phyloP scores from a whole-genome alignment of 1,140 invertebrate genomes.

The Camponotus vicinus region DNA sequence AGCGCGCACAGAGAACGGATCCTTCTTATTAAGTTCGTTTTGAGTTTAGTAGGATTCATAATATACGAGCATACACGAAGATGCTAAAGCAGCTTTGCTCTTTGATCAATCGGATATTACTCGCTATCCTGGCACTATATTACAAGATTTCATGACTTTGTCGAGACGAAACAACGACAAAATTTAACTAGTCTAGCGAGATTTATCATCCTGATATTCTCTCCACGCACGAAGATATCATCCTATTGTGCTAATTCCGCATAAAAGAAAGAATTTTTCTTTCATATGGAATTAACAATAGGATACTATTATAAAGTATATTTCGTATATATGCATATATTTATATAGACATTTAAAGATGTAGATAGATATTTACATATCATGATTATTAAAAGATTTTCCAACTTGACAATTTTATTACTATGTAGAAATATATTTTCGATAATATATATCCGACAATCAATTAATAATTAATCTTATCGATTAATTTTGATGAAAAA shows the following conservation, averaged over 20 bases:
- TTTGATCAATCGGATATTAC: conserved; percentile 51
- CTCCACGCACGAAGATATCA: neutral
- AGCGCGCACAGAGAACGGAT: neutral
- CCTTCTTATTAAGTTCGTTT: conserved; percentile 53
- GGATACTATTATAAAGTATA: neutral
- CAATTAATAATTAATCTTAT: neutral
- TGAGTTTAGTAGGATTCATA: conserved; percentile 38
- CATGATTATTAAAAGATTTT: neutral
- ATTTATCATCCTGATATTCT: conserved; percentile 22
- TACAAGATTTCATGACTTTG: conserved; percentile 10
- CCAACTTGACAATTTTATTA: neutral
- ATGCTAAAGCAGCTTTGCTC: conserved; percentile 48
- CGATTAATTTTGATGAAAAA: neutral
- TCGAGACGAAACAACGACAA: neutral
- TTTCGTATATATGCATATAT: neutral
- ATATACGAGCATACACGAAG: conserved; percentile 28
- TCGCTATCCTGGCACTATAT: neutral
- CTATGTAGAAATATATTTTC: neutral
- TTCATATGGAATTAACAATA: neutral
- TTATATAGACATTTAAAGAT: neutral
- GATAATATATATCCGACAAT: neutral
- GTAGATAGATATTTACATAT: neutral
- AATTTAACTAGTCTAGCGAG: neutral
- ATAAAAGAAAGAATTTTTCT: neutral
- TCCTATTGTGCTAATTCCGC: too few species aligned